Conservation (phyloP, 2,797 vertebrate species). For the Amblyraja radiata region DNA sequence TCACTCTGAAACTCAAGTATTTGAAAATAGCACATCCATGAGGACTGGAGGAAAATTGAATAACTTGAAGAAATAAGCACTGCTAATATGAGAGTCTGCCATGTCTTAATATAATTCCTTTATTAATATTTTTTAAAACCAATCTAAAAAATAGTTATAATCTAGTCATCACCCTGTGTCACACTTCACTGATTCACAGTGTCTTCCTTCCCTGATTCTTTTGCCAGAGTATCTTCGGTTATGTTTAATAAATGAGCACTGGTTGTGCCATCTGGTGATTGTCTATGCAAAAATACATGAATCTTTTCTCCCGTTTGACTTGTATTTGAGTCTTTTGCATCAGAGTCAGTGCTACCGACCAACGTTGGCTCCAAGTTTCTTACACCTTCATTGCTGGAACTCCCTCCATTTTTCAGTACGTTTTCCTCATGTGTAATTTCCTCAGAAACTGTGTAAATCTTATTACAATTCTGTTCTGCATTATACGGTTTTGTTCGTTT, state of each 20-base stretch:
- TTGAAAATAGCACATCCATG: not conserved
- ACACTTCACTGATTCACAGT: slow-evolving; percentile 49
- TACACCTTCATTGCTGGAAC: slow-evolving; percentile 49
- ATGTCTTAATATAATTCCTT: slow-evolving; percentile 47
- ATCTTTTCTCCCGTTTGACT: slow-evolving; percentile 48
- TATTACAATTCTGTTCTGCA: slow-evolving; percentile 51
- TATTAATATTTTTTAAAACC: slow-evolving; percentile 44
- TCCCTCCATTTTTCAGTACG: slow-evolving; percentile 51
- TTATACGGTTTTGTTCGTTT: slow-evolving; percentile 57
- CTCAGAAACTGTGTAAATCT: slow-evolving; percentile 67
- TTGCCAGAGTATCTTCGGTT: slow-evolving; percentile 44
- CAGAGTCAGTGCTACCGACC: slow-evolving; percentile 49
- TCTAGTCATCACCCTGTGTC: slow-evolving; percentile 57
- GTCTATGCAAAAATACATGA: slow-evolving; percentile 44
- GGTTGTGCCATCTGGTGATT: slow-evolving; percentile 44
- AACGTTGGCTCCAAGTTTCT: slow-evolving; percentile 40
- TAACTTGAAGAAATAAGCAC: slow-evolving; percentile 23
- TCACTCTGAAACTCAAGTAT: not conserved
- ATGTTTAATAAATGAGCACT: slow-evolving; percentile 45
- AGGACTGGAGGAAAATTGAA: not conserved
- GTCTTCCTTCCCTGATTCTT: slow-evolving; percentile 43
- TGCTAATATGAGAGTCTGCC: slow-evolving; percentile 8
- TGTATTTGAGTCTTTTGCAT: slow-evolving; percentile 48
- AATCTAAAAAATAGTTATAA: slow-evolving; percentile 61
- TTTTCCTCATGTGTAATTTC: slow-evolving; percentile 66